Evolutionary conservation across 2,888 invertebrate genomes (phyloP).

Genomic region (Piscicola geometra): DNA sequence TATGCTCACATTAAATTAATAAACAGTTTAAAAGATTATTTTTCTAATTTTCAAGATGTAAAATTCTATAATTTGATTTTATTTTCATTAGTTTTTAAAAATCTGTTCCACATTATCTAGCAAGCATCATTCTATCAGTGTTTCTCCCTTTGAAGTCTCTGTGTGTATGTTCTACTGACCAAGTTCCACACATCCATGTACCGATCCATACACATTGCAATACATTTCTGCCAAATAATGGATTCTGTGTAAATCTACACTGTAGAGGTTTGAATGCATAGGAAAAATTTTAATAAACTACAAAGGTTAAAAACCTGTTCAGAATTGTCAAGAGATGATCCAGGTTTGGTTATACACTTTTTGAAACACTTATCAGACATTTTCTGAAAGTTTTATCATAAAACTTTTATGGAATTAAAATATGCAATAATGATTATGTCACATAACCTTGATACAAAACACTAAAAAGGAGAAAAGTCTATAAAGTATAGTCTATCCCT

Average conservation of each 20-base stretch:
- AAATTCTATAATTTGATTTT: too few species aligned
- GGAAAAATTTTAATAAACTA: not conserved
- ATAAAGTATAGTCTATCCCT: not conserved
- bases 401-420: not conserved
- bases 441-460: too few species aligned
- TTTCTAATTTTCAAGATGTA: too few species aligned
- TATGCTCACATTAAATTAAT: too few species aligned
- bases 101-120: too few species aligned
- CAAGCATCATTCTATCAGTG: too few species aligned
- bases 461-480: too few species aligned
- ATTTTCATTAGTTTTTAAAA: too few species aligned
- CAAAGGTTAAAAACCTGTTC: constrained; percentile 64
- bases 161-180: constrained; percentile 81
- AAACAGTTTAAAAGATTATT: too few species aligned
- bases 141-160: constrained; percentile 74
- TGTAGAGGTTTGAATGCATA: not conserved
- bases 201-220: constrained; percentile 96
- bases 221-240: constrained; percentile 71
- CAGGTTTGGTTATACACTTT: constrained; percentile 86
- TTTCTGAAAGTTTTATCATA: constrained; percentile 62
- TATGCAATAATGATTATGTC: not conserved
- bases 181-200: constrained; percentile 95
- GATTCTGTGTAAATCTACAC: not conserved
- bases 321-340: constrained; percentile 74
- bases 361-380: constrained; percentile 95